Evolutionary conservation across 2,888 invertebrate genomes (phyloP), one percentile per base, ranked within the genome.

Genomic region (Cenopis cana): DNA sequence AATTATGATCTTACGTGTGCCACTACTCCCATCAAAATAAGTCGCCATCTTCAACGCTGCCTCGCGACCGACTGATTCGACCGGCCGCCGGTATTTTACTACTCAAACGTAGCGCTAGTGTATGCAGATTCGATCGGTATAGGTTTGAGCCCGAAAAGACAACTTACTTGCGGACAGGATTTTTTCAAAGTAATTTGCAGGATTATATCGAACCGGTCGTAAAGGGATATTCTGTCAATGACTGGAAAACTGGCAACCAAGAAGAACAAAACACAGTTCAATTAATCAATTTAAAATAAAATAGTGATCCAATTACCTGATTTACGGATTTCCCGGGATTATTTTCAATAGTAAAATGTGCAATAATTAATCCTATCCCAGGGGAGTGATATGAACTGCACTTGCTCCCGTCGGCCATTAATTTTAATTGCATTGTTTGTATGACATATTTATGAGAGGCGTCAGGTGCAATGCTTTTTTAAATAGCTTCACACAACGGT

Each of bases 341-440:
- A 54, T 41, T 59, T 64, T 33, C 29, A 69, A 52, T 59, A 55
- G 65, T 46, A 41, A 60, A 71, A 60, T 60, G 20, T 18, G 14
- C 17, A 18, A 29, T 66, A 20, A 66, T 54, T 55, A 71, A 67
- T 67, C 38, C 36, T 41, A 50, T 64, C 70, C 70, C 52, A n/a
- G 14, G 65, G 70, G 70, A 50, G 36, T 60, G 36, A 55, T 71
- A 49, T 64, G 64, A n/a, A 54, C 64, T 64, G 54, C 64, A 62
- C 62, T 61, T 33, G 60, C 52, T 52, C 59, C 70, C 54, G 24
- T 17, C 49, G 29, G 46, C 67, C 55, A 67, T 71, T 71, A 71
- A 67, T 71, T 71, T 66, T 56, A 61, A 71, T 67, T 67, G 55
- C 55, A 56, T 71, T 71, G 67, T 71, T 60, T 49, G 67, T 59